Percentiles rank a stretch among this genome's conserved stretches.
phyloP scores from a whole-genome alignment of 2,113 vertebrate genomes.

The Prolemur simus region DNA sequence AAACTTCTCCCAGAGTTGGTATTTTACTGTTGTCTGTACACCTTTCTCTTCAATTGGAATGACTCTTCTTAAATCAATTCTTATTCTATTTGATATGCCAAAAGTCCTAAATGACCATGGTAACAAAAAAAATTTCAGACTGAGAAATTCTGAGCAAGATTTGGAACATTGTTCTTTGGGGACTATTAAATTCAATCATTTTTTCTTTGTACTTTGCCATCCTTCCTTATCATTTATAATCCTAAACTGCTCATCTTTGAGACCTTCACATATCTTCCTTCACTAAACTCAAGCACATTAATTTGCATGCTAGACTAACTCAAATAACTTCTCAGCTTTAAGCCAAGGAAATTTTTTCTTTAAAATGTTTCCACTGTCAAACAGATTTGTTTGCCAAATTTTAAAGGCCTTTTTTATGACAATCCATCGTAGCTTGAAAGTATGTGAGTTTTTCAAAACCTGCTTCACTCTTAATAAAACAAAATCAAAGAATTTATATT shows the following conservation, averaged over 20 bases:
- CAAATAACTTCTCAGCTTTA: slow-evolving; percentile 68
- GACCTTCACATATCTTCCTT: slow-evolving; percentile 45
- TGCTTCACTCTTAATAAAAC: slow-evolving; percentile 76
- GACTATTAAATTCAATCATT: slow-evolving; percentile 57
- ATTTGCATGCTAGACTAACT: slow-evolving; percentile 4
- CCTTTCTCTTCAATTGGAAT: background rate
- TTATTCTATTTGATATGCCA: background rate
- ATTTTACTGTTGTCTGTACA: background rate
- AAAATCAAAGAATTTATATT: slow-evolving; percentile 75
- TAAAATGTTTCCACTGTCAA: slow-evolving; percentile 65
- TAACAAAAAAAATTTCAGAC: background rate
- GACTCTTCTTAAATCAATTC: slow-evolving; percentile 12
- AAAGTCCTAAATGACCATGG: background rate
- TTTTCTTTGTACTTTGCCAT: slow-evolving; percentile 56
- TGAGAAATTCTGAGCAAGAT: slow-evolving; percentile 21
- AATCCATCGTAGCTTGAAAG: slow-evolving; percentile 71
- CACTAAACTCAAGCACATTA: slow-evolving; percentile 52
- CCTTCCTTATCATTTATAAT: slow-evolving; percentile 45
- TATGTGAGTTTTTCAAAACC: slow-evolving; percentile 70
- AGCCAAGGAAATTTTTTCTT: slow-evolving; percentile 53
- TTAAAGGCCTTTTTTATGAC: slow-evolving; percentile 74
- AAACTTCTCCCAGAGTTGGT: background rate
- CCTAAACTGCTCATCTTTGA: slow-evolving; percentile 47
- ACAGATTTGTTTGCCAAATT: slow-evolving; percentile 64
- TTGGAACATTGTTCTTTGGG: slow-evolving; percentile 47